Conservation (phyloP, 2,888 invertebrate species). For the Empis livida region DNA sequence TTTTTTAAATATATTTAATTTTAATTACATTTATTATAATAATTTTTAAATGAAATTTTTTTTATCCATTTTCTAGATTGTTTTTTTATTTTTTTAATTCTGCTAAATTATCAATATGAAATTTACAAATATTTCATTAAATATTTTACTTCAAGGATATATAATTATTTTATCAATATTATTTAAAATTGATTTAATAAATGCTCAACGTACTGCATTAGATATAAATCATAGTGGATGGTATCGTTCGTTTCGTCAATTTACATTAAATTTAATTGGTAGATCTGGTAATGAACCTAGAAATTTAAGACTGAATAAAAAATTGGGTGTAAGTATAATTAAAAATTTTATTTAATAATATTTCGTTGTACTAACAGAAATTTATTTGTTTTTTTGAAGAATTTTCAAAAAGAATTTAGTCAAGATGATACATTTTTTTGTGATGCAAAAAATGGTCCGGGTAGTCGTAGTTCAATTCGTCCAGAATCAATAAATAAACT, state of each 20-base stretch:
- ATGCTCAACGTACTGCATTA: slow-evolving; percentile 24
- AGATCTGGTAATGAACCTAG: slow-evolving; percentile 23
- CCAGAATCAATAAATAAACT: slow-evolving; percentile 44
- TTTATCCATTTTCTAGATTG: too few species aligned
- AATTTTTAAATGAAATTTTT: too few species aligned
- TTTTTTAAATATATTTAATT: too few species aligned
- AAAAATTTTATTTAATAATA: background rate
- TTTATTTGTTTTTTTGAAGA: background rate
- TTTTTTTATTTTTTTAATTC: too few species aligned
- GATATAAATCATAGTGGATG: slow-evolving; percentile 18
- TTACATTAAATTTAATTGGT: slow-evolving; percentile 23
- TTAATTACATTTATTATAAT: too few species aligned
- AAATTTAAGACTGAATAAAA: slow-evolving; percentile 20
- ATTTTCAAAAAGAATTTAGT: background rate
- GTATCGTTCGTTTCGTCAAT: slow-evolving; percentile 21
- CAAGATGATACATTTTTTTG: slow-evolving; percentile 22
- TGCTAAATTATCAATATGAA: too few species aligned
- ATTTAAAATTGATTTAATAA: background rate
- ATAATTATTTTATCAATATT: background rate
- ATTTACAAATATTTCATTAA: too few species aligned
- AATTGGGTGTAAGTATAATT: slow-evolving; percentile 21
- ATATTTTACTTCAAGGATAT: background rate
- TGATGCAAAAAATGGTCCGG: slow-evolving; percentile 27
- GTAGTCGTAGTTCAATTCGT: slow-evolving; percentile 27
- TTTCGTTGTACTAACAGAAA: too few species aligned